Percentiles rank a stretch among this genome's conserved stretches.
Conservation (phyloP, 2,113 vertebrate genomes). For the Oryzias woworae region DNA sequence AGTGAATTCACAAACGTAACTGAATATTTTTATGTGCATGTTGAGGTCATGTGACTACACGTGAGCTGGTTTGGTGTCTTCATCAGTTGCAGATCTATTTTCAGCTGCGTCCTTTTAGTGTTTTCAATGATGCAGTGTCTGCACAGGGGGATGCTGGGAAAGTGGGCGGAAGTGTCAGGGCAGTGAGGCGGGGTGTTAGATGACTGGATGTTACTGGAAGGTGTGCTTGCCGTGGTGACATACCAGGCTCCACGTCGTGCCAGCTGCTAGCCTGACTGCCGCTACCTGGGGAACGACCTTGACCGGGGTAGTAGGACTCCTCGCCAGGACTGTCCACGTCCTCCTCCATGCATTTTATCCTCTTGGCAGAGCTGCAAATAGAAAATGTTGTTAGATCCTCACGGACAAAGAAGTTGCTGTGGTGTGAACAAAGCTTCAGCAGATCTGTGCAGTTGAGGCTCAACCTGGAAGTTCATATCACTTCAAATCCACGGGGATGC, state of each 20-base stretch:
- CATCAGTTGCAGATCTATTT: too few species aligned
- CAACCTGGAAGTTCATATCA: too few species aligned
- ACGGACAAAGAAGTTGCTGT: too few species aligned
- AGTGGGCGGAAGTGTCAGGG: conserved; percentile 7
- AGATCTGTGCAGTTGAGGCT: too few species aligned
- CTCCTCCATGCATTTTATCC: conserved; percentile 99
- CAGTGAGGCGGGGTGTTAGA: conserved; percentile 1
- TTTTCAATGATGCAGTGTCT: too few species aligned
- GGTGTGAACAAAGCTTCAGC: too few species aligned
- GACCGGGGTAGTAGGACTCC: conserved; percentile 95
- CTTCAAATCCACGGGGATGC: too few species aligned
- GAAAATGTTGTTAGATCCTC: not conserved
- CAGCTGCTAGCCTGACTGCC: conserved; percentile 95
- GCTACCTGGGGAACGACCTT: conserved; percentile 93
- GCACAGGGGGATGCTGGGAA: conserved; percentile 4
- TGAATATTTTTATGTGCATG: not conserved
- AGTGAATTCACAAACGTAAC: too few species aligned
- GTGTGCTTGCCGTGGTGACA: conserved; percentile 20
- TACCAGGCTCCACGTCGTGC: conserved; percentile 99
- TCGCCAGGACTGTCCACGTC: conserved; percentile 98
- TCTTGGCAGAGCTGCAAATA: conserved; percentile 88
- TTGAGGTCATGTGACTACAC: too few species aligned
- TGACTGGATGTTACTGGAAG: not conserved
- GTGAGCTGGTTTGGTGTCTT: too few species aligned
- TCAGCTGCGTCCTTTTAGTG: too few species aligned